Percentiles rank a stretch among this genome's conserved stretches.
phyloP scores from a whole-genome alignment of 2,113 vertebrate species.

The Oreochromis niloticus region DNA sequence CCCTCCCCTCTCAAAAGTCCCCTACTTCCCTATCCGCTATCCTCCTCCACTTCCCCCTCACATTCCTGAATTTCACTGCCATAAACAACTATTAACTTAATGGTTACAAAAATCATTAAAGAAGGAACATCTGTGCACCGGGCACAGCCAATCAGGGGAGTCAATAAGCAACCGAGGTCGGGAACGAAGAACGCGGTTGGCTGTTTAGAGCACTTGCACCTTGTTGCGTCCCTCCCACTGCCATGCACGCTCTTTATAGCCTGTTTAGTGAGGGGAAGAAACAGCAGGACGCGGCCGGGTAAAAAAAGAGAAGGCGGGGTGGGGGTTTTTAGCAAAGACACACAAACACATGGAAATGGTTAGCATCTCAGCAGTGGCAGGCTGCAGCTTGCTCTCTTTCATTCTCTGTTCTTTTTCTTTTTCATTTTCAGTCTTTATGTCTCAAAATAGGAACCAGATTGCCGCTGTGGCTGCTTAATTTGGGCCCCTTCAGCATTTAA shows the following conservation, averaged over 20 bases:
- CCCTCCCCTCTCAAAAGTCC: not conserved
- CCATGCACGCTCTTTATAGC: conserved; percentile 66
- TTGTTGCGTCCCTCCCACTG: conserved; percentile 59
- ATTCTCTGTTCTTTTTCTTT: conserved; percentile 66
- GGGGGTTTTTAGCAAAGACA: conserved; percentile 52
- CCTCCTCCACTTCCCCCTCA: conserved; percentile 12
- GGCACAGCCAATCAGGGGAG: conserved; percentile 51
- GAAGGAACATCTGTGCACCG: conserved; percentile 69
- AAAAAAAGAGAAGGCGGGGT: conserved; percentile 25
- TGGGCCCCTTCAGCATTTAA: conserved; percentile 60
- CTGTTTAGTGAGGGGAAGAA: conserved; percentile 69
- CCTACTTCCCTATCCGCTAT: conserved; percentile 20
- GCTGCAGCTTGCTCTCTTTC: conserved; percentile 44
- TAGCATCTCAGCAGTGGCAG: conserved; percentile 69
- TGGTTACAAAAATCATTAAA: conserved; percentile 76
- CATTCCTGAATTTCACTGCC: conserved; percentile 78
- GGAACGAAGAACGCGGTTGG: conserved; percentile 50
- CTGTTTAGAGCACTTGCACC: conserved; percentile 46
- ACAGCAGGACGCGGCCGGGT: conserved; percentile 63
- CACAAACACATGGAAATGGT: conserved; percentile 71
- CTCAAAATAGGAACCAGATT: conserved; percentile 76
- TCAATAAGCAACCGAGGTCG: not conserved
- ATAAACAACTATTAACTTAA: conserved; percentile 81
- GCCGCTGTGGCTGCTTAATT: conserved; percentile 67
- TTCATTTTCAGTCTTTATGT: conserved; percentile 68